Percentiles rank a stretch among this genome's conserved stretches.
Evolutionary conservation across 2,797 vertebrate genomes (phyloP).

Genomic region (Eurystomus glaucurus): DNA sequence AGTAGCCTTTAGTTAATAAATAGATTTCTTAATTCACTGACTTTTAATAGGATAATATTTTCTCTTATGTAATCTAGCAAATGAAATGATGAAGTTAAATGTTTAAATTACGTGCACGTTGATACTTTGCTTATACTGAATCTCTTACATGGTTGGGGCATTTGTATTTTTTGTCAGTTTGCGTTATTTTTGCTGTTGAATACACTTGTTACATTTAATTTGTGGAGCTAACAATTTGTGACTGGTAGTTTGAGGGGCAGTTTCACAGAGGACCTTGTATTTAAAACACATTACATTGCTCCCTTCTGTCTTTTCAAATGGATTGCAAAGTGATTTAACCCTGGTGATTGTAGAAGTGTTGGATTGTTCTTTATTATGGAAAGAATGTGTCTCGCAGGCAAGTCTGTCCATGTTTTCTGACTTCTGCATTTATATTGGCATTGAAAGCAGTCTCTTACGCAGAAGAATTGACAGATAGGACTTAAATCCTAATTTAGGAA

Average conservation of each 20-base stretch:
- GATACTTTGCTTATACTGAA: neutral
- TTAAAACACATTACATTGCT: neutral
- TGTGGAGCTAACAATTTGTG: neutral
- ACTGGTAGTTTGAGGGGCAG: neutral
- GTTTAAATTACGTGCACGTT: neutral
- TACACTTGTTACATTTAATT: neutral
- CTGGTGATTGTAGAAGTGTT: neutral
- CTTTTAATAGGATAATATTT: neutral
- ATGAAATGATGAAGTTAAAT: neutral
- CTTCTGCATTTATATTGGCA: constrained; percentile 78
- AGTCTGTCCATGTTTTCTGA: constrained; percentile 23
- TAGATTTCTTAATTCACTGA: neutral
- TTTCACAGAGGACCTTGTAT: neutral
- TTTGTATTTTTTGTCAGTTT: neutral
- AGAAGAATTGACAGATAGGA: constrained; percentile 46
- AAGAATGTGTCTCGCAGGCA: constrained; percentile 62
- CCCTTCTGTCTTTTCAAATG: neutral
- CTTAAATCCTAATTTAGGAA: constrained; percentile 82
- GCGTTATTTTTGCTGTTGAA: neutral
- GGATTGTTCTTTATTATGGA: neutral
- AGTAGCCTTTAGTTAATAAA: neutral
- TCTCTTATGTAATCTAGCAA: neutral
- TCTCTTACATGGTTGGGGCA: neutral
- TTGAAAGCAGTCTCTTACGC: constrained; percentile 13
- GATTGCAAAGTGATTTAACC: neutral